Evolutionary conservation across 2,113 vertebrate species (phyloP), one percentile per base, ranked within the genome.

Genomic region (Nannobrachium achirus): DNA sequence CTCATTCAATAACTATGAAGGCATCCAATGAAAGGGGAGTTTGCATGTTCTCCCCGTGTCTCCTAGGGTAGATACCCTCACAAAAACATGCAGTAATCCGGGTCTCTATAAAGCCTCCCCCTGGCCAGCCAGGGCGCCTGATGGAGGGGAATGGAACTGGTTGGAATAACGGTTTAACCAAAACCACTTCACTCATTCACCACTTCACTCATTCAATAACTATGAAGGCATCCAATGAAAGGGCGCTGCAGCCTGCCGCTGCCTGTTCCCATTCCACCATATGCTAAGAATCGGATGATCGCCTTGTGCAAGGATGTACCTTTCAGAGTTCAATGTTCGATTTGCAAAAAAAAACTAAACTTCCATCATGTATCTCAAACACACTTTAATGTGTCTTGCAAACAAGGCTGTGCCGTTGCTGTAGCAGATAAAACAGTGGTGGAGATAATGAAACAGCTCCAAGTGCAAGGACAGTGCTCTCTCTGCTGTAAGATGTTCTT

Each of bases 311-410:
- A 95, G 79, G 95, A 96, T 20, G 86, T 94, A 13, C 33, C 83
- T 0, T 99, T 98, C 86, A 93, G 88, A 40, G 94, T 98, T 52
- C 92, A 88, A 42, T 99, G 98, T 65, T 92, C 94, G 15, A 84
- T 91, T 63, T 99, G 98, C 80, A 90, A 79, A 56, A 93, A 93
- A 80, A 88, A 89, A 40, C 86, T 99, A 16, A 83, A 62, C 38
- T 98, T 96, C 0, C 96, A 98, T 69, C 90, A 93, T 88, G 93
- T 94, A 70, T 91, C 97, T 63, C 95, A 94, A 0, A 96, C 96
- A 73, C 98, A 99, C 82, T 99, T 99, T 89, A 98, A 96, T 78
- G 95, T 93, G 73, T 86, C 79, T 41, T 99, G 98, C 90, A 92
- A 88, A 86, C 93, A 94, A 61, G 96, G 95, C 78, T 94, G 94